Percentiles rank a stretch among this genome's conserved stretches.
Conservation (phyloP, 1,140 invertebrate species). For the Acromyrmex echinatior region DNA sequence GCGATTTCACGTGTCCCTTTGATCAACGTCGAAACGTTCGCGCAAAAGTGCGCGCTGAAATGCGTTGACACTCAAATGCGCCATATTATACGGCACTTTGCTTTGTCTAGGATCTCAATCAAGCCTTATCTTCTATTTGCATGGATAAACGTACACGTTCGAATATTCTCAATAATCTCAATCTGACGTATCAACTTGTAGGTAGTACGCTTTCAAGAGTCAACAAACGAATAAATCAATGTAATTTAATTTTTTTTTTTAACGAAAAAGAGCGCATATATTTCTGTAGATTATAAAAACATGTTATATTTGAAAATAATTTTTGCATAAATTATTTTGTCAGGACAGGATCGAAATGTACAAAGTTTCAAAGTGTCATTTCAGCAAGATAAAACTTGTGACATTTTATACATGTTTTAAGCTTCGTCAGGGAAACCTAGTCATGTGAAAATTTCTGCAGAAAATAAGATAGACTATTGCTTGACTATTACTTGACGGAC, state of each 20-base stretch:
- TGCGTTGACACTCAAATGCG: conserved; percentile 24
- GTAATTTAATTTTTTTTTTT: background rate
- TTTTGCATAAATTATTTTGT: background rate
- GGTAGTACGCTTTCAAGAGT: background rate
- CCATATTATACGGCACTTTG: conserved; percentile 43
- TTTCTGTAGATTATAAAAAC: background rate
- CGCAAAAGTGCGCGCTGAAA: conserved; percentile 53
- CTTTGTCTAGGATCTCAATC: conserved; percentile 16
- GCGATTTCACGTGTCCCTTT: conserved; percentile 61
- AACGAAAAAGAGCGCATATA: background rate
- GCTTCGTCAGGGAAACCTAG: background rate
- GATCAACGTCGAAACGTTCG: conserved; percentile 49
- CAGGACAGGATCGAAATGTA: background rate
- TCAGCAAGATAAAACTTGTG: background rate
- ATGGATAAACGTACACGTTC: conserved; percentile 12
- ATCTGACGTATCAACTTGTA: no score
- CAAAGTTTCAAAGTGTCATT: background rate
- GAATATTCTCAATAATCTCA: background rate
- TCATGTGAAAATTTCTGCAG: background rate
- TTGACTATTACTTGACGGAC: background rate
- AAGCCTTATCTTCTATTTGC: conserved; percentile 12
- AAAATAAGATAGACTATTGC: background rate
- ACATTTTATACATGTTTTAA: background rate
- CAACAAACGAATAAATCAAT: background rate
- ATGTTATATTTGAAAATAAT: background rate